phyloP scores from a whole-genome alignment of 2,113 vertebrate species.

The Chunga burmeisteri region DNA sequence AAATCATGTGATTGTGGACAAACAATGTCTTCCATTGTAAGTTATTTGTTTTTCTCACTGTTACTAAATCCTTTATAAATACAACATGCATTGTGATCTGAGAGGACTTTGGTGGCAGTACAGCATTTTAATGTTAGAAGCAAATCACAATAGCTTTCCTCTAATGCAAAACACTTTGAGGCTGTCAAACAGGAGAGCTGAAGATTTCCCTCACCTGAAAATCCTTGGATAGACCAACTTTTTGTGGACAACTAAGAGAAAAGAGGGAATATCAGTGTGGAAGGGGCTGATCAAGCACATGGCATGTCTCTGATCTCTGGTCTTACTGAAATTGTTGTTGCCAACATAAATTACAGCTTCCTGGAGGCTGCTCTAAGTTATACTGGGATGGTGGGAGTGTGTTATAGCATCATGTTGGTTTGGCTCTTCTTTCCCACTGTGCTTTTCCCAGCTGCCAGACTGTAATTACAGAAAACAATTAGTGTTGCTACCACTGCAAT shows the following conservation, averaged over 20 bases:
- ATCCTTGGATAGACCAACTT: neutral
- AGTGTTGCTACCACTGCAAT: neutral
- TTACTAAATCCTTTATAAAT: neutral
- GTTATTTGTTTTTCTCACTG: constrained; percentile 30
- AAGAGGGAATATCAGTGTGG: neutral
- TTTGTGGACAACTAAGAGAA: neutral
- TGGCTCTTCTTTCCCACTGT: constrained; percentile 10
- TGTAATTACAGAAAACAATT: neutral
- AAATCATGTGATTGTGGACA: constrained; percentile 8
- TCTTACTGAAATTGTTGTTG: neutral
- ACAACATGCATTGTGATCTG: neutral
- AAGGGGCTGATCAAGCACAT: neutral
- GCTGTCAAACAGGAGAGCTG: neutral
- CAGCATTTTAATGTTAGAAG: neutral
- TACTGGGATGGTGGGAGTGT: neutral
- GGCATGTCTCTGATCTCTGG: neutral
- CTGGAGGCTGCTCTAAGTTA: neutral
- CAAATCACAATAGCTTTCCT: neutral
- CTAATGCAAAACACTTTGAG: neutral
- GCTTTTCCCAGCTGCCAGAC: constrained; percentile 10
- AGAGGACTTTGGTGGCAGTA: neutral
- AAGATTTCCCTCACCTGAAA: neutral
- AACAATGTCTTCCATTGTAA: constrained; percentile 22
- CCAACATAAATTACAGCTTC: neutral
- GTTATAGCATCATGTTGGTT: neutral